Conservation (phyloP, 2,888 invertebrate species). For the Tachina fera region DNA sequence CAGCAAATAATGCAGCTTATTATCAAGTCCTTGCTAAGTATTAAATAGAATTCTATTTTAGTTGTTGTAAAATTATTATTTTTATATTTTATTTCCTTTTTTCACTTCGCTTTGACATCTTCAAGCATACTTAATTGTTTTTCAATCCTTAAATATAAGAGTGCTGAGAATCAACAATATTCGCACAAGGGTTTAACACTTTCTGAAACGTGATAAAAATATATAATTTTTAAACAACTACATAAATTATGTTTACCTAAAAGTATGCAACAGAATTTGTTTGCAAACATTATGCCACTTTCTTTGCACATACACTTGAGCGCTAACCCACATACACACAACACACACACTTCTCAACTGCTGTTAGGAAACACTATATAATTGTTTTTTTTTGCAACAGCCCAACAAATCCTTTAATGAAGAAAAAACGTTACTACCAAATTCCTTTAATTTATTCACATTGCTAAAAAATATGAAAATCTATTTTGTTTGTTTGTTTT, state of each 20-base stretch:
- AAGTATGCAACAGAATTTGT: conserved; percentile 1
- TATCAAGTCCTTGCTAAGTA: too few relatives aligned
- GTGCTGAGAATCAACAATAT: conserved; percentile 31
- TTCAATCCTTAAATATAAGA: conserved; percentile 1
- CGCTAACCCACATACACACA: not conserved
- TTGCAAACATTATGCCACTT: conserved; percentile 2
- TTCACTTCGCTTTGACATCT: not conserved
- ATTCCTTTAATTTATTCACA: conserved; percentile 57
- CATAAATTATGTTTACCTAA: not conserved
- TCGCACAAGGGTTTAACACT: not conserved
- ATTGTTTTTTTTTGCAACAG: not conserved
- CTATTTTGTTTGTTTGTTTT: not conserved
- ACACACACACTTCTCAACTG: not conserved
- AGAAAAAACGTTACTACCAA: conserved; percentile 21
- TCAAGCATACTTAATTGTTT: not conserved
- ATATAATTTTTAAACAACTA: not conserved
- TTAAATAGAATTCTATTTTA: too few relatives aligned
- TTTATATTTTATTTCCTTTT: not conserved
- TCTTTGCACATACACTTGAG: not conserved
- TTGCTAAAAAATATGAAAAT: conserved; percentile 26
- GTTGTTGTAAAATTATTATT: too few relatives aligned
- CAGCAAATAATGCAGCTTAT: too few relatives aligned
- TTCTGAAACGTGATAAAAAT: conserved; percentile 37
- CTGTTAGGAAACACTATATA: not conserved
- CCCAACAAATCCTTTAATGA: conserved; percentile 52